phyloP scores from a whole-genome alignment of 2,888 invertebrate species.

The Xestobium rufovillosum region DNA sequence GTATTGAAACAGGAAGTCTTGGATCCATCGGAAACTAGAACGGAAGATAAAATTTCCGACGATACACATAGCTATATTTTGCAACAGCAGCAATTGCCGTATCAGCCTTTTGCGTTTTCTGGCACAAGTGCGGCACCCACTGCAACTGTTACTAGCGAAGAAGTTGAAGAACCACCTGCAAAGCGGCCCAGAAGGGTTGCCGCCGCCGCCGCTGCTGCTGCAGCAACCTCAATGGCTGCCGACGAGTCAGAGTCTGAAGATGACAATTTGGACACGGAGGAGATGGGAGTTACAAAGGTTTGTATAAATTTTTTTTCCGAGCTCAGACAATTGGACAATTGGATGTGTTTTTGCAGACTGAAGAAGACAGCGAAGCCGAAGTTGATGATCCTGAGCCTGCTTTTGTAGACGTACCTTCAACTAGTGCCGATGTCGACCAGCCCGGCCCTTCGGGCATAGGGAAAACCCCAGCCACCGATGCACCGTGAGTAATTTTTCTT shows the following conservation, averaged over 20 bases:
- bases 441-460: constrained; percentile 42
- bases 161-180: constrained; percentile 27
- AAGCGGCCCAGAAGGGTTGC: constrained; percentile 36
- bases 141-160: constrained; percentile 9
- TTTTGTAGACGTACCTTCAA: constrained; percentile 34
- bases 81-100: constrained; percentile 29
- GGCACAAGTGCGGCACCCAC: constrained; percentile 7
- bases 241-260: constrained; percentile 30
- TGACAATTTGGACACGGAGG: constrained; percentile 29
- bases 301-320: constrained; percentile 12
- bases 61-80: constrained; percentile 26
- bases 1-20: constrained; percentile 14
- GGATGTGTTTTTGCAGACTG: constrained; percentile 31
- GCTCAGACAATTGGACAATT: no score
- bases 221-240: constrained; percentile 3
- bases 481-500: constrained; percentile 42
- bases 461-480: constrained; percentile 35
- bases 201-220: constrained; percentile 32
- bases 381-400: constrained; percentile 33
- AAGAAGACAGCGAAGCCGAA: constrained; percentile 36
- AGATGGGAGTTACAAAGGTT: constrained; percentile 33
- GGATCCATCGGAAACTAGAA: constrained; percentile 9
- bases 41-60: constrained; percentile 16
- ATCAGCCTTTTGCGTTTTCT: constrained; percentile 19
- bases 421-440: constrained; percentile 37